Percentiles rank a stretch among this genome's conserved stretches.
Evolutionary conservation across 2,113 vertebrate species (phyloP).

Genomic region (Condylura cristata): DNA sequence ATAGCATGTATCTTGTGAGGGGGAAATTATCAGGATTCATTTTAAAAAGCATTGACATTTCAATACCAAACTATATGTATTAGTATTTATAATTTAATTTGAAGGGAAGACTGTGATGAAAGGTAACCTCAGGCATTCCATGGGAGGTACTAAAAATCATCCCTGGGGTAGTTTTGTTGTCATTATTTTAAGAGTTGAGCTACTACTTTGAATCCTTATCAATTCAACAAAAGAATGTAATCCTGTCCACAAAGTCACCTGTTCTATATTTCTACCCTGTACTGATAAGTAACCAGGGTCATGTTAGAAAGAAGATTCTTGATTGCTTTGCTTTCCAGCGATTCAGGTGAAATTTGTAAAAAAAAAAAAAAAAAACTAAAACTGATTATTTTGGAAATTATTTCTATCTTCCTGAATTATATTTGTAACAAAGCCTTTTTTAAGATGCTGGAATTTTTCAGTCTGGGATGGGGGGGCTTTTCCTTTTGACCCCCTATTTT

Average conservation of each 20-base stretch:
- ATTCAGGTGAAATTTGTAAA: conserved; percentile 3
- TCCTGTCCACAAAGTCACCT: neutral
- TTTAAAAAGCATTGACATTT: neutral
- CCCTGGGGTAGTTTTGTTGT: neutral
- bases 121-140: neutral
- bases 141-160: neutral
- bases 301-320: neutral
- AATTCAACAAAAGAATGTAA: neutral
- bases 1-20: neutral
- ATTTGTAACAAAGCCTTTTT: conserved; percentile 6
- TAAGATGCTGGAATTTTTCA: neutral
- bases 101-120: neutral
- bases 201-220: neutral
- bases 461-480: neutral
- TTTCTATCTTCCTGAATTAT: conserved; percentile 49
- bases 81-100: neutral
- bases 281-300: neutral
- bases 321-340: neutral
- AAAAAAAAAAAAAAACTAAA: no score
- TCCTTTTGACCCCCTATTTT: neutral
- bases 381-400: conserved; percentile 29
- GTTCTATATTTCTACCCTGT: neutral
- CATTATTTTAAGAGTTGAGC: neutral
- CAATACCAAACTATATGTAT: neutral
- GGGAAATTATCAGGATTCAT: neutral